Evolutionary conservation across 1,140 invertebrate genomes (phyloP).

Genomic region (Drosophila takahashii): DNA sequence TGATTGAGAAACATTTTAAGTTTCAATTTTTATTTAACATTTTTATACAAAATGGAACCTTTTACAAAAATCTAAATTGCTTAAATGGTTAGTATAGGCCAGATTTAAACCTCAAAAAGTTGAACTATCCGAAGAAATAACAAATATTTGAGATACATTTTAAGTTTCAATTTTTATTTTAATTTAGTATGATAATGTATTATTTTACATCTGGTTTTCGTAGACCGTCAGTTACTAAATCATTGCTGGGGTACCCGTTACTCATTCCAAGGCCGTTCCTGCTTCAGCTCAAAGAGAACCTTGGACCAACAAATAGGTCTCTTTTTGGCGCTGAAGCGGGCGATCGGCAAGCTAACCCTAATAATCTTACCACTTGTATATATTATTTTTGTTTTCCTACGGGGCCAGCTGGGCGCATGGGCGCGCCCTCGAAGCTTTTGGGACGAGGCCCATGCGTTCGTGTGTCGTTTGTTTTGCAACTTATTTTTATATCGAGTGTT

Average conservation of each 20-base stretch:
- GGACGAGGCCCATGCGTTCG: slow-evolving; percentile 90
- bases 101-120: no score
- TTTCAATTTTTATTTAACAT: no score
- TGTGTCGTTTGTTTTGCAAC: slow-evolving; percentile 87
- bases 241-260: slow-evolving; percentile 22
- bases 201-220: background rate
- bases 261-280: slow-evolving; percentile 14
- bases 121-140: no score
- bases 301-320: background rate
- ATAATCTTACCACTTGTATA: slow-evolving; percentile 48
- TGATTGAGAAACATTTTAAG: no score
- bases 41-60: no score
- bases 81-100: no score
- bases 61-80: no score
- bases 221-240: background rate
- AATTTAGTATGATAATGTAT: no score
- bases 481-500: slow-evolving; percentile 65
- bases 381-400: slow-evolving; percentile 75
- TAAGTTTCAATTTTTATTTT: background rate
- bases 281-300: slow-evolving; percentile 16
- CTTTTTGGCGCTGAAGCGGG: slow-evolving; percentile 1
- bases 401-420: slow-evolving; percentile 85
- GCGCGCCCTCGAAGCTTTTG: slow-evolving; percentile 86
- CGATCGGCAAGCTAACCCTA: slow-evolving; percentile 47
- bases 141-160: background rate